These are phyloP conservation scores for Caenorhabditis drosophilae DNA, from an alignment of 2,888 invertebrate species.

Conservation along the genomic window DNA sequence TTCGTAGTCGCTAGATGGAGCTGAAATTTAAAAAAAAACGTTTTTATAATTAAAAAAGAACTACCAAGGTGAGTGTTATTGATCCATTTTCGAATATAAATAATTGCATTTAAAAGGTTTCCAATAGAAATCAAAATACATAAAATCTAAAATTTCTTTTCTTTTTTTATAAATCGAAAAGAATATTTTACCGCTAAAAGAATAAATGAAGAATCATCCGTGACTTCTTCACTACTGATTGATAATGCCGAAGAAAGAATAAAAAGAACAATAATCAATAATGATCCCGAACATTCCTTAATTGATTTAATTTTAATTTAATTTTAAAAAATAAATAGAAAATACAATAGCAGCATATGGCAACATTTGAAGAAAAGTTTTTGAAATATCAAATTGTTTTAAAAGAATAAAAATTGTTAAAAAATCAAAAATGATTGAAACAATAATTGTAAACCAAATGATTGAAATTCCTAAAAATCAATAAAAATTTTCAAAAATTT, in stretches of 20 bases:
- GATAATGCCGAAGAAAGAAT: constrained; percentile 18
- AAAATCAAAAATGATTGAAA: constrained; percentile 26
- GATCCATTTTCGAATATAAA: constrained; percentile 27
- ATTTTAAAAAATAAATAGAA: background rate
- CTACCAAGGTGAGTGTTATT: constrained; percentile 25
- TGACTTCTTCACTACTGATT: constrained; percentile 29
- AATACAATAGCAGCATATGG: constrained; percentile 29
- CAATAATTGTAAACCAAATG: constrained; percentile 31
- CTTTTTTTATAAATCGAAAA: too few relatives aligned
- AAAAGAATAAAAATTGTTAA: constrained; percentile 25
- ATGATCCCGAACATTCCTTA: constrained; percentile 31
- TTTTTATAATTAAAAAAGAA: background rate
- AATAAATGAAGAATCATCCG: constrained; percentile 23
- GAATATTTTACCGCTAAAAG: constrained; percentile 18
- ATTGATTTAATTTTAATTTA: background rate
- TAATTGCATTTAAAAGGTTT: constrained; percentile 15
- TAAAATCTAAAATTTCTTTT: constrained; percentile 7
- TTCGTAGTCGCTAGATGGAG: too few relatives aligned
- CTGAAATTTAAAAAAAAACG: constrained; percentile 16
- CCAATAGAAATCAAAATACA: constrained; percentile 18
- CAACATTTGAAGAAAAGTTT: constrained; percentile 29
- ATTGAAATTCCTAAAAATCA: constrained; percentile 26
- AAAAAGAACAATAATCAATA: constrained; percentile 18
- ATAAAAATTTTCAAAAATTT: background rate
- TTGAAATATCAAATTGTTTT: constrained; percentile 26